A percentile compares a stretch with the other conserved stretches of the same genome.
phyloP scores from a whole-genome alignment of 2,797 vertebrate species.

The Steatocranus sp. region DNA sequence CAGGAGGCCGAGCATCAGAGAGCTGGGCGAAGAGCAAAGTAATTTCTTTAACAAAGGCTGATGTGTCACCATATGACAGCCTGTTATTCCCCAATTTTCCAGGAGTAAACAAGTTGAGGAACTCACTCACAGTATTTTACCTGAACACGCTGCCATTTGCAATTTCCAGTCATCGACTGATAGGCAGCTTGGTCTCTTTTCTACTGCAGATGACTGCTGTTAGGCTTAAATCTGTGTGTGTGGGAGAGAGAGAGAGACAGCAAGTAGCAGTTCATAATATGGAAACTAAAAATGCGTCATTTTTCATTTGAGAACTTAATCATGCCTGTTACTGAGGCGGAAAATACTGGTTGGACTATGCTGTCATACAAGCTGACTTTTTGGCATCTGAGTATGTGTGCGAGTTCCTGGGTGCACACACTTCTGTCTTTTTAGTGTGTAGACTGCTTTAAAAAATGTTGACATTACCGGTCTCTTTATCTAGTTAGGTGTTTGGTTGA shows the following conservation, averaged over 20 bases:
- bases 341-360: background rate
- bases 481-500: background rate
- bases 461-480: background rate
- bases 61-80: constrained; percentile 66
- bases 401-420: background rate
- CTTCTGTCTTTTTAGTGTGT: background rate
- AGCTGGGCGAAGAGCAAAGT: constrained; percentile 56
- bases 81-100: constrained; percentile 67
- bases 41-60: constrained; percentile 73
- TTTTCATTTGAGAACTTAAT: constrained; percentile 6
- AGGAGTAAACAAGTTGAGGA: constrained; percentile 52
- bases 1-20: constrained; percentile 49
- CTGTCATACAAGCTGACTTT: background rate
- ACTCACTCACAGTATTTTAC: constrained; percentile 57
- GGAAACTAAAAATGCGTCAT: background rate
- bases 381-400: background rate
- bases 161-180: constrained; percentile 53
- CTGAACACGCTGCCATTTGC: constrained; percentile 57
- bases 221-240: background rate
- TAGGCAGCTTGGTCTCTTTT: constrained; percentile 23
- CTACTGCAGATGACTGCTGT: constrained; percentile 19
- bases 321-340: background rate
- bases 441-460: background rate
- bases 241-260: background rate
- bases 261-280: background rate